Percentiles rank a stretch among this genome's conserved stretches.
Conservation (phyloP, 1,140 invertebrate species). For the Phenacoccus solenopsis region DNA sequence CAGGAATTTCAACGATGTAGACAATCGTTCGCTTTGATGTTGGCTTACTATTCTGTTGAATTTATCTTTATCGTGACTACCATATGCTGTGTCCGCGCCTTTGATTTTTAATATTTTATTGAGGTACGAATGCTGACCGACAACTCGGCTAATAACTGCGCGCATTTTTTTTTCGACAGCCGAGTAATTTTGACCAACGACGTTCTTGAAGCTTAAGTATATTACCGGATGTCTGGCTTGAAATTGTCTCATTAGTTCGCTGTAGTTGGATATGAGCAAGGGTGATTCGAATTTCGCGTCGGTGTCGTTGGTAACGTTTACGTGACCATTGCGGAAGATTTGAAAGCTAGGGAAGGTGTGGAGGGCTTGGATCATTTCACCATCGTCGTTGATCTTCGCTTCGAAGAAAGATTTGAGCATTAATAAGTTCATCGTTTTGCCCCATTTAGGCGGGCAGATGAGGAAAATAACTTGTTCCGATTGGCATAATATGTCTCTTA, state of each 20-base stretch:
- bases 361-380: neutral
- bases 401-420: conserved; percentile 6
- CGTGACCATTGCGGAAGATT: neutral
- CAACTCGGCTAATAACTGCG: neutral
- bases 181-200: neutral
- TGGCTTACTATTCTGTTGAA: neutral
- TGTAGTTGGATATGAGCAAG: neutral
- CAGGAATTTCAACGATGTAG: neutral
- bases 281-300: neutral
- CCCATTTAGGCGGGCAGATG: neutral
- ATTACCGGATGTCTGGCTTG: neutral
- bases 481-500: neutral
- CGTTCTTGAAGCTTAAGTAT: neutral
- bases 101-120: neutral
- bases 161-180: neutral
- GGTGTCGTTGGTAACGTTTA: neutral
- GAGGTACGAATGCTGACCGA: too few relatives aligned
- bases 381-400: neutral
- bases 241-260: neutral
- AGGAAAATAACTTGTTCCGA: neutral
- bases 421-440: neutral
- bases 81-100: neutral
- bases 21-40: neutral
- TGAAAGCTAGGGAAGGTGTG: neutral
- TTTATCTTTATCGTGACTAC: too few relatives aligned